Conservation (phyloP, 37 sponge, comb jelly and placozoan species). For the Bolinopsis microptera region DNA sequence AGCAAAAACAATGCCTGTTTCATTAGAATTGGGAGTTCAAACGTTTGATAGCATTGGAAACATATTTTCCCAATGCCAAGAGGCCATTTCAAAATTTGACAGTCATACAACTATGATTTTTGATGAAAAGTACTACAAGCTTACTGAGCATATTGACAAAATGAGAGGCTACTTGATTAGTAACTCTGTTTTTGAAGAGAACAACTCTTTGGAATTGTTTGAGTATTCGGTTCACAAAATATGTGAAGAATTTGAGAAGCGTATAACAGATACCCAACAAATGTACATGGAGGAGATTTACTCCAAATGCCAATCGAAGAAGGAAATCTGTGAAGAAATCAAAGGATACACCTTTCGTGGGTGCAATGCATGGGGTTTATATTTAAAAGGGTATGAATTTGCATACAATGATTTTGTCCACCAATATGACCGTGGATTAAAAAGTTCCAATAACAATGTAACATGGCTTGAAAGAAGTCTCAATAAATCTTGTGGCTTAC, state of each 20-base stretch:
- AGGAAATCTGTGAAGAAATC: not conserved
- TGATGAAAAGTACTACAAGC: not conserved
- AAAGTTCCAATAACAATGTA: not conserved
- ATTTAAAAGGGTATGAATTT: not conserved
- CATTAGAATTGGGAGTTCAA: not conserved
- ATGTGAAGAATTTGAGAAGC: not conserved
- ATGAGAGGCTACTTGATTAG: not conserved
- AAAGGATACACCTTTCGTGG: not conserved
- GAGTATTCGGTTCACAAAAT: not conserved
- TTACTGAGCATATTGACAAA: not conserved
- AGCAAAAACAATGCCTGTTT: not conserved
- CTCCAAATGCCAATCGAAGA: not conserved
- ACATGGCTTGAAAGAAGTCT: not conserved
- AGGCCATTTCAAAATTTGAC: not conserved
- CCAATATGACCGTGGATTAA: not conserved
- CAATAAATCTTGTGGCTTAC: not conserved
- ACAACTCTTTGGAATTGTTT: not conserved
- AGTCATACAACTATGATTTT: not conserved
- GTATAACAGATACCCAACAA: not conserved
- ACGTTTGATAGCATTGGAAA: not conserved
- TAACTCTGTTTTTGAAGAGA: slow-evolving; percentile 45
- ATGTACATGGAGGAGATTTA: not conserved
- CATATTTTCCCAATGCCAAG: not conserved
- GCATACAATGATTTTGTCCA: not conserved
- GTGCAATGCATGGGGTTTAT: not conserved